These are phyloP conservation scores for Hypomecis atomaria DNA, from an alignment of 2,888 invertebrate species.

Conservation along the genomic window DNA sequence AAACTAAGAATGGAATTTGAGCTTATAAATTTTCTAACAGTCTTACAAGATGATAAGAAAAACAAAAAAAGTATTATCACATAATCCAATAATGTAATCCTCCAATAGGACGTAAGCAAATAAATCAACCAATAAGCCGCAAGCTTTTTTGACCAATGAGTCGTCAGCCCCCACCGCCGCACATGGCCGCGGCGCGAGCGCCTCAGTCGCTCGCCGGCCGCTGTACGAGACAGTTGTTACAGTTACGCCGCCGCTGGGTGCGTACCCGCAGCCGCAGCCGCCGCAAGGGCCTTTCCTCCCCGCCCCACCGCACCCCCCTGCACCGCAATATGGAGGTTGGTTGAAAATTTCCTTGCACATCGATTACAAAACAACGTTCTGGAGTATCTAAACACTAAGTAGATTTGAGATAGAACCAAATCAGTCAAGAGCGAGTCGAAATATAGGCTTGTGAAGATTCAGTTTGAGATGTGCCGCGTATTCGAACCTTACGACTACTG, in stretches of 20 bases:
- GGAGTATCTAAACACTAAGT: too few relatives aligned
- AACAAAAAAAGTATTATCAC: too few relatives aligned
- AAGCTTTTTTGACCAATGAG: not conserved
- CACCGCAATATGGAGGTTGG: constrained; percentile 81
- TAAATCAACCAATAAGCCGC: not conserved
- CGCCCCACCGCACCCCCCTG: constrained; percentile 86
- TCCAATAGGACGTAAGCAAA: not conserved
- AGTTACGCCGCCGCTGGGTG: constrained; percentile 83
- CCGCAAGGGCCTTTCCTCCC: constrained; percentile 86
- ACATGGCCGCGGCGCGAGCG: constrained; percentile 6
- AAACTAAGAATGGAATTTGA: too few relatives aligned
- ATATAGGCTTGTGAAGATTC: too few relatives aligned
- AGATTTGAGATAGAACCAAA: too few relatives aligned
- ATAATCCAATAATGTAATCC: too few relatives aligned
- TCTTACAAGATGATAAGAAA: too few relatives aligned
- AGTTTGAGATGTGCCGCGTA: too few relatives aligned
- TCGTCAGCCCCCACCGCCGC: not conserved
- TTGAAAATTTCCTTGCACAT: not conserved
- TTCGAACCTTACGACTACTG: too few relatives aligned
- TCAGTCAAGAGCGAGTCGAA: too few relatives aligned
- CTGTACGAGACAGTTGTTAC: constrained; percentile 65
- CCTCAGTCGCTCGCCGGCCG: not conserved
- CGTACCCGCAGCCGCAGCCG: constrained; percentile 85
- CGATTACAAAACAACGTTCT: too few relatives aligned
- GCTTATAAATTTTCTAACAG: too few relatives aligned